Base-by-base conservation (phyloP, 1,140 invertebrate species). In the Bombus superbus region DNA sequence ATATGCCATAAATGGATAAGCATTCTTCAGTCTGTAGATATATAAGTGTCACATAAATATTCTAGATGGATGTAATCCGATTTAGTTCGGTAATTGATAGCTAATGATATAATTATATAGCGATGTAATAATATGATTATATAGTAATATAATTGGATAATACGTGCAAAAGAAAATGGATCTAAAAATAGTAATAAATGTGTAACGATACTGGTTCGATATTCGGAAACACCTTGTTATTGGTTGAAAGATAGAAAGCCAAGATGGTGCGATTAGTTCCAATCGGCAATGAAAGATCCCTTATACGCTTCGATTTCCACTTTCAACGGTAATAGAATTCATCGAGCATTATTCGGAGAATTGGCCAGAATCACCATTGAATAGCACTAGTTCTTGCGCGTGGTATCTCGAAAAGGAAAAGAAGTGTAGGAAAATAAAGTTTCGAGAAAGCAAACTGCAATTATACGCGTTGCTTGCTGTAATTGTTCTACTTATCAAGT, bases 361-460 rank as follows among this genome's bases (percentile, higher is more conserved):
- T 90, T 90, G 86, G 83, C 81, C 40, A 64, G 72, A 90, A 90
- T 90, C 83, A 90, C 73, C 86, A 90, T 90, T 86, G 81, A 90
- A 90, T 88, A 78, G 83, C 66, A 22, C 40, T 64, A 75, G 38
- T 44, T 59, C 9, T 35, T 22, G 32, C 69, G 64, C 35, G 47
- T 32, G 40, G 11, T 76, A 40, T 59, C 78, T 44, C 32, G 40
- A 32, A 53, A 53, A 22, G 47, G 47, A 53, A 22, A 53, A 53
- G 18, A 53, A 53, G 47, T 53, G 11, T 0, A 3, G 40, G 28
- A 40, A 81, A 28, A 47, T 57, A 32, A 13, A 9, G 47, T 28
- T 62, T 64, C 80, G 28, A 6, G 35, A 8, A 59, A 53, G n/a
- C 0, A 44, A 13, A 22, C 4, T 53, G 35, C 18, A 83, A 83